These are phyloP conservation scores for Cataglyphis altisquamis DNA, from an alignment of 2,888 invertebrate species.

Conservation along the genomic window DNA sequence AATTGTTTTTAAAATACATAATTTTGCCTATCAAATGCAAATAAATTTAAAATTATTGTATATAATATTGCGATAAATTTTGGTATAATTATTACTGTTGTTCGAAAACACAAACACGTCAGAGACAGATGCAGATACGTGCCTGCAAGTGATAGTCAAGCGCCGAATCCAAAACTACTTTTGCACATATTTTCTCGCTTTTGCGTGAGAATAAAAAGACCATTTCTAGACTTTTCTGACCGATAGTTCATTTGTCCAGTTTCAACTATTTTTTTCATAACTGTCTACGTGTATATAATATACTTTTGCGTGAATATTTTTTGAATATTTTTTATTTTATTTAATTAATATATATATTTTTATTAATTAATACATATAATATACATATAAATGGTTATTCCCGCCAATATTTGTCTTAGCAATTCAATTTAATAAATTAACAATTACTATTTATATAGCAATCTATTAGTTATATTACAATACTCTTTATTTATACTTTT, in stretches of 20 bases:
- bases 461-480: not conserved
- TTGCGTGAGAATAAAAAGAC: slow-evolving; percentile 35
- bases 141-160: slow-evolving; percentile 51
- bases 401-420: not conserved
- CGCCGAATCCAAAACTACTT: slow-evolving; percentile 45
- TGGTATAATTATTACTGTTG: slow-evolving; percentile 28
- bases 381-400: not conserved
- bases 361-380: not conserved
- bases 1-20: not conserved
- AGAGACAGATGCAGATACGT: slow-evolving; percentile 23
- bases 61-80: slow-evolving; percentile 26
- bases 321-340: slow-evolving; percentile 9
- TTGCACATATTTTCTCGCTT: slow-evolving; percentile 32
- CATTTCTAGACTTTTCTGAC: slow-evolving; percentile 33
- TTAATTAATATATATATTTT: not conserved
- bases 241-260: slow-evolving; percentile 46
- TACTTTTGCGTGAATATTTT: slow-evolving; percentile 13
- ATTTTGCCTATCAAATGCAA: not conserved
- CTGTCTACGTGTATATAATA: not conserved
- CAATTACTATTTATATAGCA: not conserved
- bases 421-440: slow-evolving; percentile 12
- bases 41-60: not conserved
- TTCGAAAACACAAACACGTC: slow-evolving; percentile 45
- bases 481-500: not conserved
- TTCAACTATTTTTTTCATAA: slow-evolving; percentile 1